Percentiles rank a stretch among this genome's conserved stretches.
phyloP scores from a whole-genome alignment of 2,113 vertebrate genomes.

The Stigmatopora nigra region DNA sequence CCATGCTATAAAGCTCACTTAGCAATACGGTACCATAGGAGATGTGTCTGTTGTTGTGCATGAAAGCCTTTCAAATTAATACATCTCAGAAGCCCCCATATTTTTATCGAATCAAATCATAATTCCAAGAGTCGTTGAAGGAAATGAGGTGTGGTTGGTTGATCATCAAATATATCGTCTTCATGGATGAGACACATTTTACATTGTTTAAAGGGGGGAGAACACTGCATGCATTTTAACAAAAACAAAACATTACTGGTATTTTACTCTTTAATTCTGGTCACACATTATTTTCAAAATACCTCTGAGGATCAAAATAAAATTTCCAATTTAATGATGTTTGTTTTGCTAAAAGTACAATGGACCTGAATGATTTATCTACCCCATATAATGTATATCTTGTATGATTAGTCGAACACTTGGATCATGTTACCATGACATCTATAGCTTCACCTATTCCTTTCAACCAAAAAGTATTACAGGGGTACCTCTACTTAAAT shows the following conservation, averaged over 20 bases:
- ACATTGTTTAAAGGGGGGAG: background rate
- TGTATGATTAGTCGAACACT: background rate
- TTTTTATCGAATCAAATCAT: constrained; percentile 23
- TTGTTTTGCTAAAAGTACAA: background rate
- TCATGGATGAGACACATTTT: constrained; percentile 11
- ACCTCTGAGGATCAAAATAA: background rate
- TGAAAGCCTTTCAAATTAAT: constrained; percentile 28
- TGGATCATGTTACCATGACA: background rate
- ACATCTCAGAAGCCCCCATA: constrained; percentile 21
- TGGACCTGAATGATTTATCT: background rate
- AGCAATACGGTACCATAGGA: constrained; percentile 25
- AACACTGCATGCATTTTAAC: background rate
- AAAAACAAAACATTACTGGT: background rate
- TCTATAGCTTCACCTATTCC: background rate
- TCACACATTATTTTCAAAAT: background rate
- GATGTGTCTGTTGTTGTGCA: constrained; percentile 33
- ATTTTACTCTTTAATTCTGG: background rate
- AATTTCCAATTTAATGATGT: background rate
- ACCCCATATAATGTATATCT: background rate
- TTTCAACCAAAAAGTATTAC: too few relatives aligned
- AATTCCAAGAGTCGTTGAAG: constrained; percentile 31
- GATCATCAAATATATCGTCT: constrained; percentile 4
- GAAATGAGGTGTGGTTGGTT: background rate
- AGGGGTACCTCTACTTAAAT: too few relatives aligned
- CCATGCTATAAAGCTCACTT: constrained; percentile 39